These are phyloP conservation scores for Rhopilema esculentum DNA, from an alignment of 30 jellyfish, hydroid and myxozoan genomes.

Conservation along the genomic window DNA sequence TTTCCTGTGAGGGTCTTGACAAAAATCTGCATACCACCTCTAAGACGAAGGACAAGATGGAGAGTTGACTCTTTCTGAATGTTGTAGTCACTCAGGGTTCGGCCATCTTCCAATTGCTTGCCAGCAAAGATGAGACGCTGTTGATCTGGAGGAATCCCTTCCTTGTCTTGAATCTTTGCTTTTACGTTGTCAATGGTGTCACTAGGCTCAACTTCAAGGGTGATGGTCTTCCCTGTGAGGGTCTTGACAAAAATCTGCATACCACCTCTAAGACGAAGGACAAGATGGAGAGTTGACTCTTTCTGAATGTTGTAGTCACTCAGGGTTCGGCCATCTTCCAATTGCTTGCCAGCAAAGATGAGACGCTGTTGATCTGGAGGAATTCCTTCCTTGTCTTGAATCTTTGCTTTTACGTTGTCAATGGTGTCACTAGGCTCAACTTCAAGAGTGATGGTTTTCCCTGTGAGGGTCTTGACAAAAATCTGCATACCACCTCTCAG, in stretches of 20 bases:
- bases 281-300: slow-evolving; percentile 96
- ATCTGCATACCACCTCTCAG: slow-evolving; percentile 96
- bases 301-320: slow-evolving; percentile 86
- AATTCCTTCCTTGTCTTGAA: slow-evolving; percentile 98
- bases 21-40: slow-evolving; percentile 93
- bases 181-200: slow-evolving; percentile 89
- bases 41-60: slow-evolving; percentile 89
- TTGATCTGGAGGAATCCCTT: slow-evolving; percentile 99
- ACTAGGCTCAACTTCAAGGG: slow-evolving; percentile 96
- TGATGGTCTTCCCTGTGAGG: slow-evolving; percentile 94
- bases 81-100: slow-evolving; percentile 90
- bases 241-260: slow-evolving; percentile 95
- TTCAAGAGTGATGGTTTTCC: slow-evolving; percentile 95
- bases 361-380: slow-evolving; percentile 99
- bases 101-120: slow-evolving; percentile 96
- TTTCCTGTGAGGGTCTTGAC: slow-evolving; percentile 96
- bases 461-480: slow-evolving; percentile 93
- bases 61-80: slow-evolving; percentile 88
- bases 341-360: slow-evolving; percentile 95
- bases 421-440: slow-evolving; percentile 95
- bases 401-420: slow-evolving; percentile 93
- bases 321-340: slow-evolving; percentile 99
- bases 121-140: slow-evolving; percentile 96
- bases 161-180: slow-evolving; percentile 94
- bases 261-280: slow-evolving; percentile 94